A percentile compares a stretch with the other conserved stretches of the same genome.
Conservation (phyloP, 2,797 vertebrate genomes). For the Gymnothorax reevesii region DNA sequence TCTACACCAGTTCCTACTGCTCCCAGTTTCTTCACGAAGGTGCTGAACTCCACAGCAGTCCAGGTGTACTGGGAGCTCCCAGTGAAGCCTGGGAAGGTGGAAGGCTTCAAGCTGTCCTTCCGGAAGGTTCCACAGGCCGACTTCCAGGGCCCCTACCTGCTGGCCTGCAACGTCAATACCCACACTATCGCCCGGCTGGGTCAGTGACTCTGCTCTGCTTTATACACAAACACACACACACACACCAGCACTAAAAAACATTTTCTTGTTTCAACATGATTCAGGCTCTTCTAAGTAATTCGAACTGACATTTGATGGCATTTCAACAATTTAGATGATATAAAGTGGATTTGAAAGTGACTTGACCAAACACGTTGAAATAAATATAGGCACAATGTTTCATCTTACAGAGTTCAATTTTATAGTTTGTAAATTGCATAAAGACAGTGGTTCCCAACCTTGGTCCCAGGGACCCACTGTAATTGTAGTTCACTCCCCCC, state of each 20-base stretch:
- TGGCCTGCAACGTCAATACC: constrained; percentile 52
- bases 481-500: too few relatives aligned
- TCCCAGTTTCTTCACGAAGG: constrained; percentile 58
- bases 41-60: constrained; percentile 51
- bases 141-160: constrained; percentile 54
- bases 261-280: too few relatives aligned
- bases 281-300: too few relatives aligned
- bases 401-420: neutral
- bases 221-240: neutral
- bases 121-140: constrained; percentile 51
- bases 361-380: too few relatives aligned
- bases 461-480: too few relatives aligned
- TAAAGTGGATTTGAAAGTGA: too few relatives aligned
- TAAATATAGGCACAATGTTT: too few relatives aligned
- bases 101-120: constrained; percentile 61
- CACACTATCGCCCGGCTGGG: constrained; percentile 56
- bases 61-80: constrained; percentile 62
- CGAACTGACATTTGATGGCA: too few relatives aligned
- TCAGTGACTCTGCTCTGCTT: constrained; percentile 36
- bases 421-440: neutral
- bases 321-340: too few relatives aligned
- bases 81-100: constrained; percentile 43
- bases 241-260: neutral
- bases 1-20: constrained; percentile 52
- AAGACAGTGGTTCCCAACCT: too few relatives aligned